Conservation (phyloP, 2,888 invertebrate genomes). For the Latheticus oryzae region DNA sequence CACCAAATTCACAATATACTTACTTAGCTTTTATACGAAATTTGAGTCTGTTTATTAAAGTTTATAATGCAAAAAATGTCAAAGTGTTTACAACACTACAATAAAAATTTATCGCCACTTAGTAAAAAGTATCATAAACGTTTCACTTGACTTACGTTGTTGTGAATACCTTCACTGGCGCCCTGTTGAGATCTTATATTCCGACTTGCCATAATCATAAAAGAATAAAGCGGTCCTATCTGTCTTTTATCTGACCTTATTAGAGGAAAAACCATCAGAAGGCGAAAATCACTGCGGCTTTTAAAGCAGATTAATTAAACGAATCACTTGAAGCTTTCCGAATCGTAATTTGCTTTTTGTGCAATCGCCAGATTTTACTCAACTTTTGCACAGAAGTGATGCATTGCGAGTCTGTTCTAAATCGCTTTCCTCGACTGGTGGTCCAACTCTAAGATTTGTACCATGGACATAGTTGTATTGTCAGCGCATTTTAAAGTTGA, state of each 20-base stretch:
- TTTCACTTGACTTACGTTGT: conserved; percentile 38
- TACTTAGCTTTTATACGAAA: conserved; percentile 31
- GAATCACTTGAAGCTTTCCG: neutral
- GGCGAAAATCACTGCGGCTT: conserved; percentile 3
- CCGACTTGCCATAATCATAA: conserved; percentile 43
- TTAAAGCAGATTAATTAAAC: conserved; percentile 1
- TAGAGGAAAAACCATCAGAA: conserved; percentile 26
- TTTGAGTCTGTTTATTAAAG: conserved; percentile 35
- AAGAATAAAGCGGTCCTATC: conserved; percentile 44
- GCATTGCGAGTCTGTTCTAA: conserved; percentile 56
- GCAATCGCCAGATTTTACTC: neutral
- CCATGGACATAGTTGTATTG: conserved; percentile 58
- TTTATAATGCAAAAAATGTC: conserved; percentile 42
- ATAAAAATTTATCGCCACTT: conserved; percentile 44
- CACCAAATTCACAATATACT: conserved; percentile 15
- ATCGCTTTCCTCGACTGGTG: conserved; percentile 60
- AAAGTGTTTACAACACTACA: conserved; percentile 39
- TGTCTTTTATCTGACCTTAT: conserved; percentile 45
- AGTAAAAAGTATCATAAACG: conserved; percentile 40
- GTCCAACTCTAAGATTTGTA: conserved; percentile 60
- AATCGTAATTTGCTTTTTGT: conserved; percentile 27
- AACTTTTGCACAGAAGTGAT: conserved; percentile 46
- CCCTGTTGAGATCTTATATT: conserved; percentile 37
- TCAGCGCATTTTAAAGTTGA: conserved; percentile 59
- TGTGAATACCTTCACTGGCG: conserved; percentile 37